Evolutionary conservation across 2,888 invertebrate species (phyloP).

Genomic region (Nemotelus nigrinus): DNA sequence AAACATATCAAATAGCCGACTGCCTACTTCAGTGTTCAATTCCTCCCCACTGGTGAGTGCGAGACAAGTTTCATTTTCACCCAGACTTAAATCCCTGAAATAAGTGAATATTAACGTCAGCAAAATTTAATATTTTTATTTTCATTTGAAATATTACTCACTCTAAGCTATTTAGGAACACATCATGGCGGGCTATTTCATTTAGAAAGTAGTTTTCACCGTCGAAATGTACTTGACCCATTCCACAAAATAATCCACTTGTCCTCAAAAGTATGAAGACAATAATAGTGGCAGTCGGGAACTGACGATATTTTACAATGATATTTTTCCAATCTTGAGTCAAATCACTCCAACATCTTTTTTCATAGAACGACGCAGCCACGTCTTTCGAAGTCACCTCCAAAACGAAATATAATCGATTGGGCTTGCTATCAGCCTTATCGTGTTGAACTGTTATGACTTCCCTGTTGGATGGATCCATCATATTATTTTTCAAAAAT

Average conservation of each 20-base stretch:
- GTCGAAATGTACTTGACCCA: slow-evolving; percentile 23
- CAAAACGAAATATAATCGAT: slow-evolving; percentile 9
- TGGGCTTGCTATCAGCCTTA: not conserved
- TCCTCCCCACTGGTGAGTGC: not conserved
- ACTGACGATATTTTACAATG: slow-evolving; percentile 19
- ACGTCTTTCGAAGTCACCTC: slow-evolving; percentile 27
- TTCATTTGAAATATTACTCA: not conserved
- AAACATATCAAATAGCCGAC: not conserved
- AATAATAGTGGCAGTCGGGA: slow-evolving; percentile 6
- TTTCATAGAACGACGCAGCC: slow-evolving; percentile 17
- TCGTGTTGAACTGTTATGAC: not conserved
- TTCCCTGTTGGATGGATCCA: not conserved
- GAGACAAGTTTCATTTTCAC: no score
- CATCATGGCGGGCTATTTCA: slow-evolving; percentile 18
- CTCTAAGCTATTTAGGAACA: slow-evolving; percentile 17
- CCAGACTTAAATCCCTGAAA: no score
- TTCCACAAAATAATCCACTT: slow-evolving; percentile 34
- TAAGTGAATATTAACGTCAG: no score
- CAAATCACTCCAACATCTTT: not conserved
- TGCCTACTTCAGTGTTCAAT: slow-evolving; percentile 2
- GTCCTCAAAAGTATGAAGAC: slow-evolving; percentile 31
- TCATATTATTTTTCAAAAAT: slow-evolving; percentile 9
- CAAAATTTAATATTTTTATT: no score
- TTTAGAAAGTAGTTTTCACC: slow-evolving; percentile 18
- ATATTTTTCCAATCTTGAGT: slow-evolving; percentile 25